Evolutionary conservation across 1,140 invertebrate genomes (phyloP).

Genomic region (Sycophaga agraensis): DNA sequence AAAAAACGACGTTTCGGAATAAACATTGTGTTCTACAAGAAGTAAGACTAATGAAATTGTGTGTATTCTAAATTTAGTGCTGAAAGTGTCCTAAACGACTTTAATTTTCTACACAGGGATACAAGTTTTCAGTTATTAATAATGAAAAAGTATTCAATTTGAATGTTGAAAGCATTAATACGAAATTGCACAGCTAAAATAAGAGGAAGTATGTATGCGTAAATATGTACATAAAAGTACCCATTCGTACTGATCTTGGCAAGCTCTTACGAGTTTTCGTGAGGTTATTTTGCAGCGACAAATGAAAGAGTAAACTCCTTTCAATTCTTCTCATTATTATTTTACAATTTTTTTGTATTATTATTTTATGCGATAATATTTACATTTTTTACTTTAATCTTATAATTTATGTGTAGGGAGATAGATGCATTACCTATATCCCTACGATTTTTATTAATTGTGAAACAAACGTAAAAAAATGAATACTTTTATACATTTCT

Average conservation of each 20-base stretch:
- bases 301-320: conserved; percentile 24
- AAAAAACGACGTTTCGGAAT: conserved; percentile 48
- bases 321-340: conserved; percentile 30
- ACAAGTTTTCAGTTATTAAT: conserved; percentile 38
- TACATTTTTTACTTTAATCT: conserved; percentile 16
- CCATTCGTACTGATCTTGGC: conserved; percentile 10
- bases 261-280: conserved; percentile 2
- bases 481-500: conserved; percentile 13
- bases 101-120: conserved; percentile 52
- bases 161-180: conserved; percentile 37
- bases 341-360: conserved; percentile 31
- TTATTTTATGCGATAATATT: conserved; percentile 27
- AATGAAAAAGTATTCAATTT: conserved; percentile 47
- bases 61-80: conserved; percentile 51
- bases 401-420: conserved; percentile 14
- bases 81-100: conserved; percentile 47
- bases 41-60: conserved; percentile 47
- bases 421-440: conserved; percentile 4
- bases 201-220: conserved; percentile 33
- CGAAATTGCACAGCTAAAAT: conserved; percentile 38
- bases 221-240: conserved; percentile 34
- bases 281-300: conserved; percentile 6
- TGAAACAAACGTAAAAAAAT: conserved; percentile 3
- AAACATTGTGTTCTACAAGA: conserved; percentile 54
- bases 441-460: conserved; percentile 13